These are phyloP conservation scores for Cosmorhoe ocellata DNA, from an alignment of 2,888 invertebrate genomes.

Conservation along the genomic window DNA sequence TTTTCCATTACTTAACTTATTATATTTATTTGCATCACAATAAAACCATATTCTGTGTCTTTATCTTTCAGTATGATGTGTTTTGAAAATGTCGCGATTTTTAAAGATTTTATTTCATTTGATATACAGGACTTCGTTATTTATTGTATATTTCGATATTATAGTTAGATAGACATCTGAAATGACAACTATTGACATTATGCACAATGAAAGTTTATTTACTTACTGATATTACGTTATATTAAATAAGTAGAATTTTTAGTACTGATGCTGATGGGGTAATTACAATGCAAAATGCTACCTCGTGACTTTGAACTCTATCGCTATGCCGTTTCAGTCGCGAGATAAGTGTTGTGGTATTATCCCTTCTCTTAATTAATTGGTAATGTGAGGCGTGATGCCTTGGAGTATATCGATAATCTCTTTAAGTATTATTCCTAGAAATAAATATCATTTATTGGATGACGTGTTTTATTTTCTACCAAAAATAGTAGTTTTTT, in stretches of 20 bases:
- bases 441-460: conserved; percentile 72
- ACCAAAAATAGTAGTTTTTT: conserved; percentile 15
- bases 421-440: conserved; percentile 63
- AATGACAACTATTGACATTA: conserved; percentile 30
- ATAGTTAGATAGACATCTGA: conserved; percentile 14
- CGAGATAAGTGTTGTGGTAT: conserved; percentile 23
- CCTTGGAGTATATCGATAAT: conserved; percentile 52
- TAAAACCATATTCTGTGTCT: neutral
- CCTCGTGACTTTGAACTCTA: no score
- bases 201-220: conserved; percentile 28
- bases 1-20: no score
- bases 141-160: conserved; percentile 41
- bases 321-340: no score
- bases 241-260: neutral
- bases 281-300: no score
- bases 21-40: conserved; percentile 10
- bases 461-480: conserved; percentile 41
- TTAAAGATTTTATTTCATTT: neutral
- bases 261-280: no score
- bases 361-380: conserved; percentile 38
- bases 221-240: conserved; percentile 12
- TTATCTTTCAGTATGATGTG: neutral
- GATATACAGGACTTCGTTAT: conserved; percentile 12
- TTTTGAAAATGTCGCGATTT: neutral
- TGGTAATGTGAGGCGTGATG: conserved; percentile 25